Evolutionary conservation across 1,140 invertebrate species (phyloP), one percentile per base, ranked within the genome.

Genomic region (Panagrolaimus sp.): DNA sequence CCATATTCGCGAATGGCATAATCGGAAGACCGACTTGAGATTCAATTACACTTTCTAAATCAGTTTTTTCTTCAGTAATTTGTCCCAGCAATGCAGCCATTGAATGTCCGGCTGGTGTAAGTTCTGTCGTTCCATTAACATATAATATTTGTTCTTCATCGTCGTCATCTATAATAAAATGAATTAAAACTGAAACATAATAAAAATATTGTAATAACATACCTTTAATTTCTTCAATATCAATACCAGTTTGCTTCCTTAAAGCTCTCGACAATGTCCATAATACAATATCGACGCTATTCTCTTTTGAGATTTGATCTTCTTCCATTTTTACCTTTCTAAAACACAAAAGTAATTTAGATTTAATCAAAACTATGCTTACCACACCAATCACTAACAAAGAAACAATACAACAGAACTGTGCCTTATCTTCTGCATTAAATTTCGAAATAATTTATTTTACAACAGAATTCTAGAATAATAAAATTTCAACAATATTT

Each of bases 1-100:
- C 96, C 96, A 99, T 98, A 83, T 95, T 95, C 58, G 91, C 89
- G 86, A 99, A 99, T 5, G 96, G 96, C 52, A 58, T 58, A 21
- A 58, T 12, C 12, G 52, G 52, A 12, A 58, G n/a, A 12, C 52
- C 52, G 8, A 58, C 28, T 28, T 58, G 52, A 5, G 52, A 58
- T 58, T 58, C 52, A 21, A 58, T 58, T 1, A 21, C 52, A 58
- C 14, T 21, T 58, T 58, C 52, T 10, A 58, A 10, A 28, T 58
- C 28, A 14, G 52, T 58, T 12, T 26, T 12, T 21, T 21, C 21
- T 5, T 21, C 52, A n/a, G 52, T 58, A 21, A 58, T 10, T 2
- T 12, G 10, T 4, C 52, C 52, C 1, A 58, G 52, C 17, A 58
- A 26, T 12, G 21, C 15, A 10, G 21, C 52, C 52, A 58, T 58